phyloP scores from a whole-genome alignment of 2,797 vertebrate genomes.

The Brachyrhaphis roseni region DNA sequence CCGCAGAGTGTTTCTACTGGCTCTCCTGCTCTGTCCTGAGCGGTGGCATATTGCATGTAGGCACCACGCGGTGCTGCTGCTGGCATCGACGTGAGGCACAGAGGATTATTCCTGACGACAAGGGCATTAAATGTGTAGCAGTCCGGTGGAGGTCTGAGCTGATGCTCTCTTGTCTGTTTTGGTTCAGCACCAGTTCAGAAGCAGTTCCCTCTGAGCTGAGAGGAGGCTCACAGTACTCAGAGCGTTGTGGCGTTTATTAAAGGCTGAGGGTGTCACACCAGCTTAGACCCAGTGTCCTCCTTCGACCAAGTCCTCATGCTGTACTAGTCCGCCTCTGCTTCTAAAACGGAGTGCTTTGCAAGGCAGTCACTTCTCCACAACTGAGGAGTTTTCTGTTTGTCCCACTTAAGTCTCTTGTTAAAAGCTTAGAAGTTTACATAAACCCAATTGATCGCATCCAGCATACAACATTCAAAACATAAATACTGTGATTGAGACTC shows the following conservation, averaged over 20 bases:
- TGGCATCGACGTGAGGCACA: conserved; percentile 61
- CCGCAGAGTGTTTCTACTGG: conserved; percentile 57
- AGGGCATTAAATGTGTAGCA: conserved; percentile 81
- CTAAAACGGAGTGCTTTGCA: conserved; percentile 51
- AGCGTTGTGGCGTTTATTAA: conserved; percentile 78
- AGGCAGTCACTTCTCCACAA: conserved; percentile 43
- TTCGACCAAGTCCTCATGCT: conserved; percentile 61
- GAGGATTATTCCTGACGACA: conserved; percentile 80
- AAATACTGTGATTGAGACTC: conserved; percentile 48
- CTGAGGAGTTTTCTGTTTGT: conserved; percentile 55
- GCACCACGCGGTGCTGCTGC: conserved; percentile 66
- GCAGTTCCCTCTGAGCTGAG: conserved; percentile 67
- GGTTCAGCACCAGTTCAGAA: conserved; percentile 78
- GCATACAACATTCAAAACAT: conserved; percentile 38
- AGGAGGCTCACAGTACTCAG: conserved; percentile 66
- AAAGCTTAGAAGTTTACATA: conserved; percentile 50
- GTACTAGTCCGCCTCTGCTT: conserved; percentile 56
- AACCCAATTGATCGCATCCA: conserved; percentile 50
- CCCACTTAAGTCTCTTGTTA: conserved; percentile 51
- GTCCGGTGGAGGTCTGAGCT: conserved; percentile 73
- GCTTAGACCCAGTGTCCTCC: conserved; percentile 76
- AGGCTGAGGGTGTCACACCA: conserved; percentile 79
- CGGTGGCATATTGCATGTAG: conserved; percentile 71
- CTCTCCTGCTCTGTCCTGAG: conserved; percentile 62
- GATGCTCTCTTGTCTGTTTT: conserved; percentile 73